A percentile compares a stretch with the other conserved stretches of the same genome.
These are phyloP conservation scores for Eunapius fragilis DNA, from an alignment of 37 sponge, comb jelly and placozoan species.

Conservation along the genomic window DNA sequence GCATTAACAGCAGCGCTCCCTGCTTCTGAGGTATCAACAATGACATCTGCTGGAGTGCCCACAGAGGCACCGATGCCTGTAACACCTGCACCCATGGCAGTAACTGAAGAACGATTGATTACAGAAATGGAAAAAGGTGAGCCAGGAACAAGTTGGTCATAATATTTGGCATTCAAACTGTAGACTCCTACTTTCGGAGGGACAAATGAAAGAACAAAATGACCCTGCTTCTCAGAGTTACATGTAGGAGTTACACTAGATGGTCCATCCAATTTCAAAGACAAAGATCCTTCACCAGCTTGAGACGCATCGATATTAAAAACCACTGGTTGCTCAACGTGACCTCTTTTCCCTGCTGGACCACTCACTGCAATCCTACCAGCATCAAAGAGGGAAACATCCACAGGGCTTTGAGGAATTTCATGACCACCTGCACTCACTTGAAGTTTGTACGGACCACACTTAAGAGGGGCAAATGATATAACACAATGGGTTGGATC, in stretches of 20 bases:
- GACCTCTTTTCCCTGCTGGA: not conserved
- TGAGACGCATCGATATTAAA: not conserved
- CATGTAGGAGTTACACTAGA: not conserved
- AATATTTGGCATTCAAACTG: not conserved
- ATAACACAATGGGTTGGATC: not conserved
- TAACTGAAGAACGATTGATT: no score
- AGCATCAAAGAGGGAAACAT: not conserved
- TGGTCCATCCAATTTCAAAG: not conserved
- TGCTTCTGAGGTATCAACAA: no score
- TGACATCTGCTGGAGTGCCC: no score
- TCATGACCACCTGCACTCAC: not conserved
- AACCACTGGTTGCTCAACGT: not conserved
- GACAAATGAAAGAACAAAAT: not conserved
- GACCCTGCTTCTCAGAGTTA: not conserved
- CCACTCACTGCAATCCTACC: not conserved
- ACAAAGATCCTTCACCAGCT: not conserved
- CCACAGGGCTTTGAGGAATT: not conserved
- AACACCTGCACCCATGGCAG: no score
- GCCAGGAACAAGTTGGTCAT: constrained; percentile 29
- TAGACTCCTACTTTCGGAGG: constrained; percentile 3
- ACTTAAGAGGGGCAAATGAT: not conserved
- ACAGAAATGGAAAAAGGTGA: constrained; percentile 5
- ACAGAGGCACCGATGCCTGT: no score
- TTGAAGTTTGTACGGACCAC: not conserved
- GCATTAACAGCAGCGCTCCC: no score